A percentile compares a stretch with the other conserved stretches of the same genome.
Evolutionary conservation across 2,113 vertebrate species (phyloP).

Genomic region (Cariama cristata): DNA sequence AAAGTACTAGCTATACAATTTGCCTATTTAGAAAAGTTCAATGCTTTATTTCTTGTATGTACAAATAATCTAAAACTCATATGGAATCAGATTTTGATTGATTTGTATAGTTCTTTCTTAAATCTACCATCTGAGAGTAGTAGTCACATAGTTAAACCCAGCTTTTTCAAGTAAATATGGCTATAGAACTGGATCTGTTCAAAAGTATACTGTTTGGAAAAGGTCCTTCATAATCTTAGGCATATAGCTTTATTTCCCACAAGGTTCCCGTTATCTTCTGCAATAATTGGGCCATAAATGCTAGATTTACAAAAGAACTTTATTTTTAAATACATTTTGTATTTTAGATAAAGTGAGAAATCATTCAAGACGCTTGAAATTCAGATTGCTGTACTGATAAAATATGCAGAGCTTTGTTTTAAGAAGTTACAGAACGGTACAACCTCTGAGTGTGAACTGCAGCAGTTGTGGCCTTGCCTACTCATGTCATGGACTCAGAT

Average conservation of each 20-base stretch:
- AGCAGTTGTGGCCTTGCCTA: constrained; percentile 14
- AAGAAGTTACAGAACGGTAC: background rate
- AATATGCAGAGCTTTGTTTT: constrained; percentile 48
- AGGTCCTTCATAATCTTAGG: background rate
- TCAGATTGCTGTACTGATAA: constrained; percentile 33
- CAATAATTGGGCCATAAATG: constrained; percentile 22
- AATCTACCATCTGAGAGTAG: background rate
- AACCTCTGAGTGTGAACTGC: constrained; percentile 36
- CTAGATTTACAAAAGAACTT: constrained; percentile 9
- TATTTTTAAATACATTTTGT: constrained; percentile 41
- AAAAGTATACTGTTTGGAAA: background rate
- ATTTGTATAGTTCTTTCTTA: background rate
- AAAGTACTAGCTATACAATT: background rate
- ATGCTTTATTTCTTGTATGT: background rate
- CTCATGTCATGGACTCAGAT: background rate
- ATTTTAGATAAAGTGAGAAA: constrained; percentile 51
- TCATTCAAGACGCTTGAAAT: constrained; percentile 28
- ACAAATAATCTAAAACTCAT: background rate
- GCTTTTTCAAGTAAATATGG: background rate
- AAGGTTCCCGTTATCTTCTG: constrained; percentile 18
- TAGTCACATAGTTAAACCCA: background rate
- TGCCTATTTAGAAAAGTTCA: background rate
- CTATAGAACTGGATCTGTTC: background rate
- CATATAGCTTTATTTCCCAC: background rate
- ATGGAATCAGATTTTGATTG: background rate